Conservation (phyloP, 2,113 vertebrate species). For the Pangasianodon hypophthalmus region DNA sequence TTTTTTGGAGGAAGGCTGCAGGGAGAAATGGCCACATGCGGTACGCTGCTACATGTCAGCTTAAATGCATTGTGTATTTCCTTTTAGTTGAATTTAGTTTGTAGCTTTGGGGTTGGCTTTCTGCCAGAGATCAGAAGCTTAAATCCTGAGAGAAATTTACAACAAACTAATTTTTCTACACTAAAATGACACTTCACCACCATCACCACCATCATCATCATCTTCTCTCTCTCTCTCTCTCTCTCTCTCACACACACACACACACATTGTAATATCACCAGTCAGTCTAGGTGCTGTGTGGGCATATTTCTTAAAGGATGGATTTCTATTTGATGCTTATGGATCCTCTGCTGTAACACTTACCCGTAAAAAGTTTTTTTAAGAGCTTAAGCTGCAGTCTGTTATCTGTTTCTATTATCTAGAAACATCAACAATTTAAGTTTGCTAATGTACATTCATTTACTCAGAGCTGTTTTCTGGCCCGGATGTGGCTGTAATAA, state of each 20-base stretch:
- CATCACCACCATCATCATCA: not conserved
- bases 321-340: not conserved
- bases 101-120: not conserved
- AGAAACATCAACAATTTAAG: slow-evolving; percentile 23
- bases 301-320: not conserved
- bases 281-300: not conserved
- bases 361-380: not conserved
- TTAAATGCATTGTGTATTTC: not conserved
- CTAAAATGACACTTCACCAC: not conserved
- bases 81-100: not conserved
- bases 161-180: not conserved
- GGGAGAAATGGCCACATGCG: not conserved
- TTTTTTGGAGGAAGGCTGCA: not conserved
- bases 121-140: not conserved
- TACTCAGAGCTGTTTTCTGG: slow-evolving; percentile 24
- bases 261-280: not conserved
- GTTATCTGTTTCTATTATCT: slow-evolving; percentile 34
- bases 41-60: not conserved
- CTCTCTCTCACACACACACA: not conserved
- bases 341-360: not conserved
- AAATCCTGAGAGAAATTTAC: not conserved
- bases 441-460: slow-evolving; percentile 32
- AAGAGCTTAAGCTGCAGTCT: slow-evolving; percentile 10
- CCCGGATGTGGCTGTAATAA: slow-evolving; percentile 38
- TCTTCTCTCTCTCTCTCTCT: not conserved